Percentiles rank a stretch among this genome's conserved stretches.
phyloP scores from a whole-genome alignment of 2,888 invertebrate genomes.

The Melanargia galathea region DNA sequence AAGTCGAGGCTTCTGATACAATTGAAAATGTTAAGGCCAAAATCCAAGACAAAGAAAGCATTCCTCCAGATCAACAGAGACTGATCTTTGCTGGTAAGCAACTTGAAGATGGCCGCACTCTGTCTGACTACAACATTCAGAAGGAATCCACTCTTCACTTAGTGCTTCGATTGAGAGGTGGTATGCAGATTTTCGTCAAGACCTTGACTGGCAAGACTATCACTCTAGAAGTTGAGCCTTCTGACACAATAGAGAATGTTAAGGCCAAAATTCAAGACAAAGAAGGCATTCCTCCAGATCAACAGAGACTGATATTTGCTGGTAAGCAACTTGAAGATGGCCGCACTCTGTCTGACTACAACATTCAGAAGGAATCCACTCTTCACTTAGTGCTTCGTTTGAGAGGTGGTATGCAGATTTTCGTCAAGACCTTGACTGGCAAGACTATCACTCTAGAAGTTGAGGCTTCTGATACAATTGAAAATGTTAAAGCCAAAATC shows the following conservation, averaged over 20 bases:
- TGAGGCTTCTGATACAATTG: neutral
- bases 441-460: slow-evolving; percentile 1
- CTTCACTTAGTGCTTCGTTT: neutral
- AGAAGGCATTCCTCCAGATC: no score
- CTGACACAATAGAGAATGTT: slow-evolving; percentile 1
- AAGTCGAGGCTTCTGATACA: neutral
- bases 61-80: slow-evolving; percentile 1
- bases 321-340: slow-evolving; percentile 1
- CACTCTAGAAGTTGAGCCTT: slow-evolving; percentile 3
- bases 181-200: slow-evolving; percentile 7
- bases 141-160: slow-evolving; percentile 4
- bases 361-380: slow-evolving; percentile 8
- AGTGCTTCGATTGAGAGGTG: slow-evolving; percentile 2
- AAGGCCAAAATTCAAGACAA: slow-evolving; percentile 6
- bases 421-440: no score
- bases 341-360: slow-evolving; percentile 1
- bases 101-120: slow-evolving; percentile 1
- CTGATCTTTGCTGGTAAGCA: neutral
- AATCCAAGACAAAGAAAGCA: slow-evolving; percentile 7
- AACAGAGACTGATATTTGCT: no score
- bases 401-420: slow-evolving; percentile 9
- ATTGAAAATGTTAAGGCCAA: slow-evolving; percentile 4
- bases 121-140: slow-evolving; percentile 5
- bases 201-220: slow-evolving; percentile 5
- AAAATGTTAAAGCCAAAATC: slow-evolving; percentile 1